These are phyloP conservation scores for Myotis planiceps DNA, from an alignment of 2,797 vertebrate genomes.

Conservation along the genomic window DNA sequence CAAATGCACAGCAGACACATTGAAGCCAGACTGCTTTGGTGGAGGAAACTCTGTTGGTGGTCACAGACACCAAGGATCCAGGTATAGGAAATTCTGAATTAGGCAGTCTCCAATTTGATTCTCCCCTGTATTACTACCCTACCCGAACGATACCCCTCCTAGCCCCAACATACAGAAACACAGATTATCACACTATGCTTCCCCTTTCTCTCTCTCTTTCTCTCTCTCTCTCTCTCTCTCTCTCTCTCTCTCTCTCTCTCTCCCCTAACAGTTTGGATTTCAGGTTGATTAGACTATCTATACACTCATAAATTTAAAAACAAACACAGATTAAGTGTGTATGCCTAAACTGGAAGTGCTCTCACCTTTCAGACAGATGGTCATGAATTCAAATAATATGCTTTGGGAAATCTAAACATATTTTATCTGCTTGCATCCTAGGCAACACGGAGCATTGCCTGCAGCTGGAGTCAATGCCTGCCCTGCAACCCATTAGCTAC, in stretches of 20 bases:
- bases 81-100: conserved; percentile 85
- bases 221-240: background rate
- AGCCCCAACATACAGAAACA: background rate
- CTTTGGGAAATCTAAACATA: conserved; percentile 74
- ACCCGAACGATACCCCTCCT: background rate
- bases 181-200: background rate
- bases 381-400: conserved; percentile 74
- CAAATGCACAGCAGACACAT: conserved; percentile 74
- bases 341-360: conserved; percentile 70
- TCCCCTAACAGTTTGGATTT: conserved; percentile 46
- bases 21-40: conserved; percentile 72
- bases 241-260: background rate
- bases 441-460: background rate
- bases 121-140: background rate
- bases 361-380: conserved; percentile 78
- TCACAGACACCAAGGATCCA: conserved; percentile 82
- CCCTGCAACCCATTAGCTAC: conserved; percentile 69
- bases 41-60: conserved; percentile 85
- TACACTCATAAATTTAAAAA: conserved; percentile 78
- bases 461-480: conserved; percentile 51
- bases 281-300: conserved; percentile 64
- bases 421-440: conserved; percentile 78
- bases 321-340: conserved; percentile 68
- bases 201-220: background rate
- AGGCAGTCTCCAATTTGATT: conserved; percentile 60